Conservation (phyloP, 2,113 vertebrate genomes). For the Climacteris rufus region DNA sequence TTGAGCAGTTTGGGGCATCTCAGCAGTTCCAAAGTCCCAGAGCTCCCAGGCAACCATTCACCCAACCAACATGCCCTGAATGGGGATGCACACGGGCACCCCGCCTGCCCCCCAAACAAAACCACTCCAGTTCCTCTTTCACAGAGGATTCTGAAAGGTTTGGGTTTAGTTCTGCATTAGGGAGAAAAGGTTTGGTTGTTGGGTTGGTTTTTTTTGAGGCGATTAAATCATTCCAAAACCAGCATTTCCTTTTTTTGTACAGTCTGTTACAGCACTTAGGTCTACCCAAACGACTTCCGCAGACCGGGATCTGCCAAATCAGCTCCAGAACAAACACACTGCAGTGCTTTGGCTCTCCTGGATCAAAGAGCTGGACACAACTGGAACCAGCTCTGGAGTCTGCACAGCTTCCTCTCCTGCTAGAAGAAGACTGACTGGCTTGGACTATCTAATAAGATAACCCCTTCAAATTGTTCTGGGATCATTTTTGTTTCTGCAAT, state of each 20-base stretch:
- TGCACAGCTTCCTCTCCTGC: neutral
- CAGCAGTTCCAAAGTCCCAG: neutral
- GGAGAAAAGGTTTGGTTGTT: neutral
- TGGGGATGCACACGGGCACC: neutral
- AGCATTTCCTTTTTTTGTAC: neutral
- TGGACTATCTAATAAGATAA: neutral
- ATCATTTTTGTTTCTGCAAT: neutral
- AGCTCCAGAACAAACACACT: neutral
- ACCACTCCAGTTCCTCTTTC: neutral
- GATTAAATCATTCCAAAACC: conserved; percentile 13
- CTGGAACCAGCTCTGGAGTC: neutral
- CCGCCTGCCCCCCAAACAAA: neutral
- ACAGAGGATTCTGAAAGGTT: neutral
- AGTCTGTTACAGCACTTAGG: neutral
- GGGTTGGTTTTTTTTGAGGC: neutral
- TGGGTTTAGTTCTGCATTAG: neutral
- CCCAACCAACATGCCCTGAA: neutral
- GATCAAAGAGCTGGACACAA: neutral
- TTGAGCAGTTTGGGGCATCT: conserved; percentile 3
- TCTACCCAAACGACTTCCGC: neutral
- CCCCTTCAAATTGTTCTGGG: neutral
- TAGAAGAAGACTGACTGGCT: neutral
- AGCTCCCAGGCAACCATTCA: conserved; percentile 55
- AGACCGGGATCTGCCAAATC: neutral
- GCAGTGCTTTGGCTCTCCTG: neutral